Evolutionary conservation across 53 echinoderm and acorn worm species (phyloP).

Genomic region (Mesocentrotus franciscanus): DNA sequence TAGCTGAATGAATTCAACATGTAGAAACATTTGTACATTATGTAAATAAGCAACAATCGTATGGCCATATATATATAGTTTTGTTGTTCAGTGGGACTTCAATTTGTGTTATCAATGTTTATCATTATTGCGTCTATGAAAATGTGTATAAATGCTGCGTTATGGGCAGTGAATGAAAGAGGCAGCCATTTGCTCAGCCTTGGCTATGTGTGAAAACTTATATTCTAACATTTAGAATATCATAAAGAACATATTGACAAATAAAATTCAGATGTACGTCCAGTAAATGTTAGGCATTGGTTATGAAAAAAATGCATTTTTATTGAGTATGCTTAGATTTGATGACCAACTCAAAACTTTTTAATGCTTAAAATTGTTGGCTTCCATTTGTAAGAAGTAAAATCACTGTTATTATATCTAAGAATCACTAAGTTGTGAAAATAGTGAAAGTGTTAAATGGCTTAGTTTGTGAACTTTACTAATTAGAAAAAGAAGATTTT

Average conservation of each 20-base stretch:
- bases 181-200: constrained; percentile 6
- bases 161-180: constrained; percentile 5
- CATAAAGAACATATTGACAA: constrained; percentile 39
- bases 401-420: constrained; percentile 46
- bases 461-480: constrained; percentile 6
- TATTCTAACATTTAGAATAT: constrained; percentile 41
- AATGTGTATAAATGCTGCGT: constrained; percentile 39
- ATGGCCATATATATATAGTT: constrained; percentile 64
- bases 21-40: constrained; percentile 47
- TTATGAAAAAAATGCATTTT: constrained; percentile 1
- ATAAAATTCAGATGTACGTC: constrained; percentile 43
- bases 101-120: constrained; percentile 50
- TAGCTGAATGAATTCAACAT: constrained; percentile 21
- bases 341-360: constrained; percentile 43
- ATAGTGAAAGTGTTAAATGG: background rate
- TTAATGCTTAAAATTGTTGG: constrained; percentile 41
- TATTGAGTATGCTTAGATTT: constrained; percentile 37
- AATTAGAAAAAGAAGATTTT: background rate
- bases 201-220: constrained; percentile 24
- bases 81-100: constrained; percentile 59
- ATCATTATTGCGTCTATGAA: constrained; percentile 49
- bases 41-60: constrained; percentile 47
- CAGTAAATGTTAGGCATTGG: constrained; percentile 38
- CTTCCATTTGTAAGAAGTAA: constrained; percentile 38
- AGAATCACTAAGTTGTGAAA: constrained; percentile 6